A percentile compares a stretch with the other conserved stretches of the same genome.
Conservation (phyloP, 2,113 vertebrate genomes). For the Willisornis vidua region DNA sequence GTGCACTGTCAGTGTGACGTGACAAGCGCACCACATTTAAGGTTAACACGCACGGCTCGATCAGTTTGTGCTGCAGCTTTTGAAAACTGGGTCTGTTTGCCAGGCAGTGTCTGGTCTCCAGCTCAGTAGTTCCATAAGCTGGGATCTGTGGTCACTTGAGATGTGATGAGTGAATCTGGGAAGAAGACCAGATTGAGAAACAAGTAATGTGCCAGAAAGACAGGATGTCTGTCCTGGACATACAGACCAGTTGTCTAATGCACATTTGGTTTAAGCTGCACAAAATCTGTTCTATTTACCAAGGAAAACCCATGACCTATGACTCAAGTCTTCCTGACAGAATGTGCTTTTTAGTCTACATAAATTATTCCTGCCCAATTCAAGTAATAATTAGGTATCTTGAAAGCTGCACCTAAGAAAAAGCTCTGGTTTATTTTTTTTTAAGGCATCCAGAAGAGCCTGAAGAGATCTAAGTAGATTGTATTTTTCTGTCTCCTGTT, state of each 20-base stretch:
- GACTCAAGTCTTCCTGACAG: conserved; percentile 38
- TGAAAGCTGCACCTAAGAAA: conserved; percentile 54
- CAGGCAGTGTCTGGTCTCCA: conserved; percentile 24
- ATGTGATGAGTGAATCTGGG: conserved; percentile 45
- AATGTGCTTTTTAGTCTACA: conserved; percentile 1
- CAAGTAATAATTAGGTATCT: neutral
- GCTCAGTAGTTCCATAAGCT: conserved; percentile 13
- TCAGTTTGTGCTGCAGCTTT: neutral
- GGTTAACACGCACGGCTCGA: rapidly evolving
- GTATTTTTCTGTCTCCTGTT: conserved; percentile 65
- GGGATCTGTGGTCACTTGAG: conserved; percentile 25
- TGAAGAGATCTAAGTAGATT: conserved; percentile 64
- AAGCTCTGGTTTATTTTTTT: conserved; percentile 53
- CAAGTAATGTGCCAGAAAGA: neutral
- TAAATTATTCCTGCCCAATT: conserved; percentile 7
- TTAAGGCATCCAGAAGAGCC: conserved; percentile 61
- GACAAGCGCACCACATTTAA: rapidly evolving
- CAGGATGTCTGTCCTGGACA: neutral
- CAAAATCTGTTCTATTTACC: conserved; percentile 24
- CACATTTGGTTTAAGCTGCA: neutral
- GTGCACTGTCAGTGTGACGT: rapidly evolving
- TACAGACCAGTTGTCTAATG: conserved; percentile 22
- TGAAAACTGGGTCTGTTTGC: conserved; percentile 36
- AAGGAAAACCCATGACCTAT: conserved; percentile 17
- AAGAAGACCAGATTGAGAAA: conserved; percentile 41